Base-by-base conservation (phyloP, 1,140 invertebrate genomes). In the Drosophila sproati region DNA sequence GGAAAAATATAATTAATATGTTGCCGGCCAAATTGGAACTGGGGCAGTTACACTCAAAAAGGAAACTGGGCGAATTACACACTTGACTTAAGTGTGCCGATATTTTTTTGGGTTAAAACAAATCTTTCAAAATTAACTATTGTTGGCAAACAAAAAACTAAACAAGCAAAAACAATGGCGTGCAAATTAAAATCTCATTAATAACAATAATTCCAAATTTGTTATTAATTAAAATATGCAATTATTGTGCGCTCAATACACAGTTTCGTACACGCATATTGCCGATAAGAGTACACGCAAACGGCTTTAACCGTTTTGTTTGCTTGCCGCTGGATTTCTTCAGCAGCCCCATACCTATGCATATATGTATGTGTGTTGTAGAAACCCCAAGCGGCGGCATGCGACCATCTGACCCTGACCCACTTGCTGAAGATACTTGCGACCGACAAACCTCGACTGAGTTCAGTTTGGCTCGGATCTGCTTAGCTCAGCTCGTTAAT, bases 401-500 rank as follows among this genome's bases (percentile, higher is more conserved):
- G 75, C 83, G 70, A 76, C 76, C 54, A 29, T 69, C 87, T 87
- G 85, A 87, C 83, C 83, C 83, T 87, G 83, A 87, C 83, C 83
- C 80, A 87, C 80, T 87, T 87, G 61, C 77, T 78, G 77, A 87
- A 87, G 85, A 87, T 80, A 87, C 81, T 67, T 6, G 34, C 52
- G 43, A 48, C 61, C 68, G 32, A 71, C 68, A 63, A 71, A 54
- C 55, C 67, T 61, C 67, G 48, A 50, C 64, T 50, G 60, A 67
- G 56, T 50, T 55, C 52, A 47, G 47, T 43, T 73, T 50, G 54
- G 55, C 54, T 67, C 61, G 59, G 56, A 52, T 75, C 52, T 50
- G 51, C 74, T 67, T 47, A 55, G 62, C 81, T 85, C 73, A 87
- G 80, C 39, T 80, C 80, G 83, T 80, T 87, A 87, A 87, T 87